These are phyloP conservation scores for Chrysochloris asiatica DNA, from an alignment of 2,113 vertebrate genomes.

Conservation along the genomic window DNA sequence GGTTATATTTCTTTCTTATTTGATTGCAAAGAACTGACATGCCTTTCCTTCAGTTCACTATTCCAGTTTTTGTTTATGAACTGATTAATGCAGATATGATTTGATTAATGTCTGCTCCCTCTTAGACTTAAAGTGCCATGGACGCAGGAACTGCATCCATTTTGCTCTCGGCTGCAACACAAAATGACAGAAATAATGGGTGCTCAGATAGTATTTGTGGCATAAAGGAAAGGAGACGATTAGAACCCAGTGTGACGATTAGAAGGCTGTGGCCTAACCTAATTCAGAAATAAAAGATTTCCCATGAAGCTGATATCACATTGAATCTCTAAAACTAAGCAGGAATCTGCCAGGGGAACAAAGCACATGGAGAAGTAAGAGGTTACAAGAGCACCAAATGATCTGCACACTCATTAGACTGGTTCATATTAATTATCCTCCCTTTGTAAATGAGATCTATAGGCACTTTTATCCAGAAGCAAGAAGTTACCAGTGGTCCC, in stretches of 20 bases:
- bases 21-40: neutral
- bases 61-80: conserved; percentile 28
- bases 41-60: neutral
- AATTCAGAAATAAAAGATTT: neutral
- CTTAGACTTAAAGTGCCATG: neutral
- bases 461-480: neutral
- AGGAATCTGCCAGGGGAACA: neutral
- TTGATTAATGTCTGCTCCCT: neutral
- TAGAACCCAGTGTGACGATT: neutral
- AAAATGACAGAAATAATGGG: neutral
- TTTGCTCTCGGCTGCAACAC: neutral
- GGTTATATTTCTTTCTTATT: conserved; percentile 25
- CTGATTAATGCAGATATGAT: neutral
- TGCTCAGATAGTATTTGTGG: neutral
- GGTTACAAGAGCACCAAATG: neutral
- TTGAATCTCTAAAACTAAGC: neutral
- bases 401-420: neutral
- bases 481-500: neutral
- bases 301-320: neutral
- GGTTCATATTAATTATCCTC: neutral
- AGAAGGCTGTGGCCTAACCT: neutral
- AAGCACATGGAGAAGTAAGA: neutral
- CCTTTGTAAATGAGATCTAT: neutral
- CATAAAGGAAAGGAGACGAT: conserved; percentile 11
- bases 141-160: neutral